Evolutionary conservation across 2,113 vertebrate species (phyloP).

Genomic region (Gadus chalcogrammus): DNA sequence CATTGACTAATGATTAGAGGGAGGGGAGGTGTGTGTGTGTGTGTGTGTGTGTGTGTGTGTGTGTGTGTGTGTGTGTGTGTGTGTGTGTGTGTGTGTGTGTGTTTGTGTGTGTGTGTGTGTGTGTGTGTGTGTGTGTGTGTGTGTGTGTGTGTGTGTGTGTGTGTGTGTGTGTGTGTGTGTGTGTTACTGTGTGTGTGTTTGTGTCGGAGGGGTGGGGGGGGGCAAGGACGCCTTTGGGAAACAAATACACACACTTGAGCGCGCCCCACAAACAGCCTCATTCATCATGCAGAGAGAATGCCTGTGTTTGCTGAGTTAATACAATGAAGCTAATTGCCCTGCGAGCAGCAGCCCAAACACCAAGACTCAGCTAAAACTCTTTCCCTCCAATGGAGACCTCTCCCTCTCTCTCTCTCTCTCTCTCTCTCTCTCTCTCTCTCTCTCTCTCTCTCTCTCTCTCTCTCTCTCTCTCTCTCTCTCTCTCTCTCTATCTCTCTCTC

Average conservation of each 20-base stretch:
- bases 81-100: too few relatives aligned
- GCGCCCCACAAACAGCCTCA: constrained; percentile 62
- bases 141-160: too few relatives aligned
- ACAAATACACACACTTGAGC: constrained; percentile 66
- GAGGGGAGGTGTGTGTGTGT: constrained; percentile 17
- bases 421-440: constrained; percentile 3
- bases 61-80: too few relatives aligned
- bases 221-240: constrained; percentile 68
- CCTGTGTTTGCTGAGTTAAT: constrained; percentile 72
- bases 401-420: constrained; percentile 36
- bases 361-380: constrained; percentile 68
- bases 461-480: not conserved
- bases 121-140: too few relatives aligned
- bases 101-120: too few relatives aligned
- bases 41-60: too few relatives aligned
- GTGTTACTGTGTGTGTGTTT: too few relatives aligned
- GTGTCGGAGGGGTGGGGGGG: constrained; percentile 12
- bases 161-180: too few relatives aligned
- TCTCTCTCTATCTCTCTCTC: too few relatives aligned
- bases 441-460: constrained; percentile 29
- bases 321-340: constrained; percentile 74
- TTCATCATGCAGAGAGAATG: constrained; percentile 69
- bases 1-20: constrained; percentile 71
- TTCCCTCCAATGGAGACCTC: constrained; percentile 61
- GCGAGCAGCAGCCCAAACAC: constrained; percentile 63